These are phyloP conservation scores for Cryptoprocta ferox DNA, from an alignment of 2,797 vertebrate species.

Conservation along the genomic window DNA sequence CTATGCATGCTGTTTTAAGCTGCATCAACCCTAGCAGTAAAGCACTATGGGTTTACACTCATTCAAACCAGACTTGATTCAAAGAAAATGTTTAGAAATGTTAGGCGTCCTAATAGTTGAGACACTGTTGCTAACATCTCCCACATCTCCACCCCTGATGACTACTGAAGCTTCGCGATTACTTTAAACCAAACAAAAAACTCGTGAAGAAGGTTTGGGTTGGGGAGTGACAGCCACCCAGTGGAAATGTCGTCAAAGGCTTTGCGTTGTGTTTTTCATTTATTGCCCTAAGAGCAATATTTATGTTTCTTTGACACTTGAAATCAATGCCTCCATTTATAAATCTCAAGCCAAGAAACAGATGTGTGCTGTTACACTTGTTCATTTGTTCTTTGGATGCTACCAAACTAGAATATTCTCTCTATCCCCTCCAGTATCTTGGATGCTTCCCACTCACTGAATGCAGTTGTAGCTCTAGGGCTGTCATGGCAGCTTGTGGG, in stretches of 20 bases:
- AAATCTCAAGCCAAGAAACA: background rate
- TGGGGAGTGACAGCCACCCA: constrained; percentile 26
- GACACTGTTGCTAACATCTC: background rate
- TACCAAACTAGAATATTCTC: background rate
- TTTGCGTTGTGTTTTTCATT: constrained; percentile 35
- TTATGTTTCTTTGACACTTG: constrained; percentile 54
- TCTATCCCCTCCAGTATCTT: background rate
- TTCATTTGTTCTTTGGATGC: background rate
- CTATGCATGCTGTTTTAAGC: background rate
- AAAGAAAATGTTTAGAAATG: constrained; percentile 30
- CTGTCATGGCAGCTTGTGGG: background rate
- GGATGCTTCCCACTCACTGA: background rate
- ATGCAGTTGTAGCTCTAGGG: background rate
- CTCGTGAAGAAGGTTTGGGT: background rate
- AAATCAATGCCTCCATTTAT: constrained; percentile 37
- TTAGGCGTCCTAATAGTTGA: background rate
- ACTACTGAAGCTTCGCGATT: background rate
- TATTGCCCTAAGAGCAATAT: background rate
- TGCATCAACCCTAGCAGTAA: background rate
- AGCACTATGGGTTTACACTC: background rate
- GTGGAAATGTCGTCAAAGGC: constrained; percentile 39
- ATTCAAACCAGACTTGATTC: background rate
- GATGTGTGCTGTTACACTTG: background rate
- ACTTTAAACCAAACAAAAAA: constrained; percentile 9
- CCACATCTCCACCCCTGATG: background rate